Evolutionary conservation across 2,113 vertebrate genomes (phyloP), one percentile per base, ranked within the genome.

Genomic region (Crotalus helleri): DNA sequence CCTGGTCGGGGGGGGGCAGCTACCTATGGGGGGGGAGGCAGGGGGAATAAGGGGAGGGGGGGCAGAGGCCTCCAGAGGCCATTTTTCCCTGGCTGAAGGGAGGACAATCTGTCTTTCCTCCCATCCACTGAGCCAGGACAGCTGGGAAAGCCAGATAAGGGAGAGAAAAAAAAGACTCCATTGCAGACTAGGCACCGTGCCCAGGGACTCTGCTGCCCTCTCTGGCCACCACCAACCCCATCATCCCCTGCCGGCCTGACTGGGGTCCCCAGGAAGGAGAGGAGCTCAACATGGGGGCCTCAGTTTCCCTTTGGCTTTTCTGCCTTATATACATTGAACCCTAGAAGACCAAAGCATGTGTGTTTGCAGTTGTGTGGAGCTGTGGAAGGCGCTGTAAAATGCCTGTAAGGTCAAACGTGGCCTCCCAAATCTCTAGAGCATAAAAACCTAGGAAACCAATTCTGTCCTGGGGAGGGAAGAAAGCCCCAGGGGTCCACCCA

Each of bases 81-180:
- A n/a, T 33, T 21, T 15, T 6, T 26, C 29, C 11, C 91, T 26
- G 11, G 44, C 46, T 86, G 55, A 33, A 4, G 1, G 13, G 15
- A 1, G 15, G 1, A 13, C 4, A 5, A 24, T 1, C 1, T 11
- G 5, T 0, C 7, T 51, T 17, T 13, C 58, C 29, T 12, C 44
- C 85, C 44, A 5, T 3, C 3, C 0, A 39, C 85, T 7, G 15
- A 54, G 55, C 51, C 29, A 88, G 53, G 53, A 15, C 11, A 29
- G 53, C 74, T 10, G 54, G 33, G 29, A 85, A 85, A 15, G 6
- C 8, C 24, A 91, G 53, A 44, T n/a, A 29, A 49, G 19, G 24
- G 58, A 29, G 19, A 11, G 24, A 8, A 0, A 33, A 49, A 49
- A 44, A 21, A 21, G 69, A 81, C 69, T 7, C 69, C 69, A 81